Base-by-base conservation (phyloP, 2,888 invertebrate genomes). In the Dicyrtoma fusca region DNA sequence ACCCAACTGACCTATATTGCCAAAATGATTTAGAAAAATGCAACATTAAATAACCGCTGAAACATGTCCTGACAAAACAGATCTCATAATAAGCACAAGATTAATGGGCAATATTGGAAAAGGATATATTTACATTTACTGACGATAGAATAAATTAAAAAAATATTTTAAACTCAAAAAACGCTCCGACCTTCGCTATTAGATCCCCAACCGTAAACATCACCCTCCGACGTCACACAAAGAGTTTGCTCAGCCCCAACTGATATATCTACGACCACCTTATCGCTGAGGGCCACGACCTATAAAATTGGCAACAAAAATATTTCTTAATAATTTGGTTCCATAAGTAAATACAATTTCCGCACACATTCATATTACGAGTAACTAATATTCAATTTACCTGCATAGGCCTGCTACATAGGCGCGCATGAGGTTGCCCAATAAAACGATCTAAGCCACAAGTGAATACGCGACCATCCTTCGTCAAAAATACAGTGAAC, bases 211-310 rank as follows among this genome's bases (percentile, higher is more conserved):
- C 76, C 79, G 61, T 72, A 77, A 8, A 79, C 77, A 11, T 79
- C 77, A 1, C 76, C 77, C 0, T 76, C 74, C 11, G 57, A 26
- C 1, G 77, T 75, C 1, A 77, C 74, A 63, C 86, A 87, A 14
- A 89, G 81, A 0, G 87, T 86, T 81, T 89, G 88, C 77, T 89
- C 88, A 0, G 88, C 86, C 0, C 89, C 89, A 19, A 88, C 86
- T 0, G 87, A 86, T 69, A 89, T 86, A 79, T 88, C 88, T 64
- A 86, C 86, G 2, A 88, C 84, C 59, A 84, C 83, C 79, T 86
- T 86, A 34, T 85, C 85, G 19, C 83, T 82, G 55, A 89, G 81
- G 2, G 84, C 83, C 53, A 83, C 81, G 14, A 88, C 82, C 82
- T 83, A 44, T n/a, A 23, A 59, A 51, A 17, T 4, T n/a, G n/a